These are phyloP conservation scores for Drosophila pegasa DNA, from an alignment of 2,888 invertebrate genomes.

Conservation along the genomic window DNA sequence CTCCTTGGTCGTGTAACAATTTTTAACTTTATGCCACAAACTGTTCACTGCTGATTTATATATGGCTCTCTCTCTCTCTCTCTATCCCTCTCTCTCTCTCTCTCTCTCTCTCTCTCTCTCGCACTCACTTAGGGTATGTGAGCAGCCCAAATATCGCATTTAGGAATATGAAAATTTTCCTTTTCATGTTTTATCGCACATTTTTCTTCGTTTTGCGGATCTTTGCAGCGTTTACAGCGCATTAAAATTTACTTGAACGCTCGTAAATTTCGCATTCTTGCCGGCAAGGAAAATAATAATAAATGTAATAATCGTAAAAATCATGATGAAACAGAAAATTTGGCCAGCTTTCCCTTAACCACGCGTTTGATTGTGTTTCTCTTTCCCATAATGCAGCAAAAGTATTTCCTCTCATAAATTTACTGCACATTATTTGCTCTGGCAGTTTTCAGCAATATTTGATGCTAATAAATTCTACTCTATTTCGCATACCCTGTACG, in stretches of 20 bases:
- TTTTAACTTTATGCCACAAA: slow-evolving; percentile 59
- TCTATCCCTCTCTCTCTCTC: slow-evolving; percentile 13
- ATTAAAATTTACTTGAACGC: slow-evolving; percentile 71
- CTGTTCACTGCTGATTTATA: slow-evolving; percentile 73
- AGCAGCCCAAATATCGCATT: slow-evolving; percentile 30
- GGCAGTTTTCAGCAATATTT: slow-evolving; percentile 9
- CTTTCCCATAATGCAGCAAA: slow-evolving; percentile 21
- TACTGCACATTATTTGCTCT: slow-evolving; percentile 13
- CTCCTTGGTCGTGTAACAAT: slow-evolving; percentile 39
- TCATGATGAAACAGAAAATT: slow-evolving; percentile 59
- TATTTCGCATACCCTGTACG: slow-evolving; percentile 6
- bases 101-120: slow-evolving; percentile 8
- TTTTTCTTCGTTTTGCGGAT: slow-evolving; percentile 64
- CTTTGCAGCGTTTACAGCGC: slow-evolving; percentile 61
- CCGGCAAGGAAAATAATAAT: slow-evolving; percentile 34
- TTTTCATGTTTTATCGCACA: slow-evolving; percentile 72
- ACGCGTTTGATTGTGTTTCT: slow-evolving; percentile 32
- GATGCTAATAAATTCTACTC: slow-evolving; percentile 1
- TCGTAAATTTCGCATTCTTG: slow-evolving; percentile 66
- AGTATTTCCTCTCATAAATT: slow-evolving; percentile 31
- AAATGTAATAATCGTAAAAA: slow-evolving; percentile 68
- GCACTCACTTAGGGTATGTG: slow-evolving; percentile 5
- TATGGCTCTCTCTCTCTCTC: slow-evolving; percentile 6
- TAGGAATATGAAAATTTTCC: slow-evolving; percentile 53
- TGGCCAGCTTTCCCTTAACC: slow-evolving; percentile 17